Base-by-base conservation (phyloP, 2,888 invertebrate genomes). In the Caenorhabditis panamensis region DNA sequence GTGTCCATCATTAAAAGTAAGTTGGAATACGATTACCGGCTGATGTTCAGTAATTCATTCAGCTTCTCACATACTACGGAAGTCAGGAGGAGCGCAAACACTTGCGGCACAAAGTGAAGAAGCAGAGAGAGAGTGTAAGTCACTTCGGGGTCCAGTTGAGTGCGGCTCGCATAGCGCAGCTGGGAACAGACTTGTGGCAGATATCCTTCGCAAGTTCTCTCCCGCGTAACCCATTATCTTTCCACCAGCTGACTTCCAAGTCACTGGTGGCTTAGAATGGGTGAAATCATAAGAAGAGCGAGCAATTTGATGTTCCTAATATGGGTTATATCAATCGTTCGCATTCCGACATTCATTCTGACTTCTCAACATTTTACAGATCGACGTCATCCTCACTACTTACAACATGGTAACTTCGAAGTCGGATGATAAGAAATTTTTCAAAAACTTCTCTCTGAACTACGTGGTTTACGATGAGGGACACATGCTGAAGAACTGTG, bases 401-500 rank as follows among this genome's bases (percentile, higher is more conserved):
- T 89, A 94, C 92, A 94, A 94, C 84, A 94, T 96, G 93, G 94
- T 96, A 26, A 94, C 94, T 86, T 96, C 95, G 83, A 95, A 95
- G 81, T 94, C 95, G 0, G 97, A 97, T 89, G 94, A 96, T 76
- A 95, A 96, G 91, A 94, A 95, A 93, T 95, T 97, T 91, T 94
- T 96, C 76, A 95, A 96, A 44, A 95, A 85, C 71, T 85, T 84
- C 54, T 78, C 77, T 56, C 94, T 97, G 91, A 95, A 96, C 91
- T 97, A 97, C 91, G 96, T 96, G 0, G 93, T 98, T 24, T 97
- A 97, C 91, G 98, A 98, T 91, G 98, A 98, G 66, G 89, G 87
- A 0, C 97, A 98, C 91, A 96, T 97, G 96, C 92, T 98, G 41
- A 98, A 98, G 92, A 98, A 97, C 91, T 97, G 97, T 96, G 94